Evolutionary conservation across 2,797 vertebrate genomes (phyloP), one percentile per base, ranked within the genome.

Genomic region (Echeneis naucrates): DNA sequence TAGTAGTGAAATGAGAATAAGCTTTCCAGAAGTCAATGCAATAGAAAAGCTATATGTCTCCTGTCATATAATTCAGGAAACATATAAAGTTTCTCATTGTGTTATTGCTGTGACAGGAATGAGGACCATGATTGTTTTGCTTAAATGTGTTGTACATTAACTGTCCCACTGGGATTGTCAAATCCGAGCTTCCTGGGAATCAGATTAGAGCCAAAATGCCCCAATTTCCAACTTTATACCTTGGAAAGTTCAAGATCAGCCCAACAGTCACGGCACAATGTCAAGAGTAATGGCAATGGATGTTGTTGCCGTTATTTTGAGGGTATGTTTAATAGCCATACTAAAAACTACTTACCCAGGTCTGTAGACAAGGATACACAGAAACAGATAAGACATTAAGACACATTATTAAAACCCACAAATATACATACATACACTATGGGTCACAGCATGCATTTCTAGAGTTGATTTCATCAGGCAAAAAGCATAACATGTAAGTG

Each of bases 281-380:
- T 80, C 44, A 79, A 64, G 26, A 66, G 30, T 17, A 63, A 84
- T 54, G 81, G 56, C 10, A 42, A 69, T 35, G 33, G 44, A 83
- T 33, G 61, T 44, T 17, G 47, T 37, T 47, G 52, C 54, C 6
- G 17, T 32, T 33, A 40, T 67, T 16, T 55, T 61, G 56, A 78
- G 65, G 60, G 54, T 44, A 61, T 78, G 61, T 58, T 75, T 68
- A 78, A 58, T 48, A 63, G 45, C 48, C 66, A 78, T 52, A 60
- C 27, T 66, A 38, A 79, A 50, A 68, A 66, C 33, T 90, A 92
- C 92, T 94, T 74, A 93, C 92, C 90, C 90, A 54, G 90, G 84
- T 83, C 92, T 94, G 92, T 75, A 80, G 81, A 90, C 66, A 73
- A 44, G 63, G 37, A 82, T 33, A 75, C 42, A 82, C 1, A 77